These are phyloP conservation scores for Heliconius erato DNA, from an alignment of 2,888 invertebrate species.

Conservation along the genomic window DNA sequence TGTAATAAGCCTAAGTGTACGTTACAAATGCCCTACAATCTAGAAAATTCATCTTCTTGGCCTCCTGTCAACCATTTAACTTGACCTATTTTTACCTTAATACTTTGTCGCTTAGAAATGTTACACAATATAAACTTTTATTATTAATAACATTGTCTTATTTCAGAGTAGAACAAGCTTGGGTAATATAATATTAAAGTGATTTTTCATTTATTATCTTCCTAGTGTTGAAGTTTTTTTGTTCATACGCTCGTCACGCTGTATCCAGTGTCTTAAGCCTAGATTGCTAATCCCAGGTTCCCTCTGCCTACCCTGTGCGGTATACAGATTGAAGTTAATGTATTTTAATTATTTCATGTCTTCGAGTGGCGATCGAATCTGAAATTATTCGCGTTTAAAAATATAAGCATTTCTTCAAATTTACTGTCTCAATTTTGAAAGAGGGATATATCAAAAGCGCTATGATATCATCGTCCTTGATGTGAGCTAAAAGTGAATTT, in stretches of 20 bases:
- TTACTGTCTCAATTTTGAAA: not conserved
- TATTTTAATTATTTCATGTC: too few relatives aligned
- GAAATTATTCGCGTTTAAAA: too few relatives aligned
- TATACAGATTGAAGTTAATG: too few relatives aligned
- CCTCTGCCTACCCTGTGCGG: too few relatives aligned
- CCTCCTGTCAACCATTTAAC: slow-evolving; percentile 29
- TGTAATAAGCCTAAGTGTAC: slow-evolving; percentile 3
- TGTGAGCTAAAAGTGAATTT: not conserved
- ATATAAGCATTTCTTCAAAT: not conserved
- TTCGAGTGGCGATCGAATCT: too few relatives aligned
- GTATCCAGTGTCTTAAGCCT: too few relatives aligned
- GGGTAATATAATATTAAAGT: not conserved
- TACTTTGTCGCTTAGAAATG: slow-evolving; percentile 19
- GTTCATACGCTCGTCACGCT: too few relatives aligned
- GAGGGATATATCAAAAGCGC: not conserved
- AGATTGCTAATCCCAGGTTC: too few relatives aligned
- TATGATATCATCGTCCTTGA: not conserved
- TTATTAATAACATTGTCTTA: slow-evolving; percentile 3
- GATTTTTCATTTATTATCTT: not conserved
- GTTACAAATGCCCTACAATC: slow-evolving; percentile 13
- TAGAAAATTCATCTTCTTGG: slow-evolving; percentile 4
- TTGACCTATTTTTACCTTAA: slow-evolving; percentile 32
- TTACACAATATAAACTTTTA: slow-evolving; percentile 26
- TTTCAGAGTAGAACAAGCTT: not conserved
- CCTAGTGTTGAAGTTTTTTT: not conserved